These are phyloP conservation scores for Neoscelio sp. DNA, from an alignment of 2,888 invertebrate species.

Conservation along the genomic window DNA sequence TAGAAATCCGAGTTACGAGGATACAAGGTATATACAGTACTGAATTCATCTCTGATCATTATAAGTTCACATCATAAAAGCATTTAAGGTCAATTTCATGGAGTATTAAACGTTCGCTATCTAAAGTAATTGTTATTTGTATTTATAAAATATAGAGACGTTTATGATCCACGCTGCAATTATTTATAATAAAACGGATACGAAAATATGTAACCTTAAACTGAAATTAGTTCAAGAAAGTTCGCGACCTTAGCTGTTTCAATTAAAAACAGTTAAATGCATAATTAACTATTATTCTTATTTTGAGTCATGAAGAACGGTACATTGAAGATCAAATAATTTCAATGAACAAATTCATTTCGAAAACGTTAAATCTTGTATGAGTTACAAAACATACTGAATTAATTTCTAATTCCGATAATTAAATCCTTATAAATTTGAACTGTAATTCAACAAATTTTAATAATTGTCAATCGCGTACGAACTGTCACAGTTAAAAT, in stretches of 20 bases:
- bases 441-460: no score
- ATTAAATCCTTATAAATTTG: no score
- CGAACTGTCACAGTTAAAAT: no score
- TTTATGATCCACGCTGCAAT: conserved; percentile 53
- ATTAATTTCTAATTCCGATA: no score
- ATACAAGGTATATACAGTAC: conserved; percentile 50
- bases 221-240: background rate
- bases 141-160: conserved; percentile 19
- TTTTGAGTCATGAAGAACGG: conserved; percentile 18
- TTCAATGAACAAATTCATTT: conserved; percentile 7
- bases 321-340: conserved; percentile 33
- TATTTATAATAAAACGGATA: conserved; percentile 35
- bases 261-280: conserved; percentile 52
- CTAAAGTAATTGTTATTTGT: conserved; percentile 42
- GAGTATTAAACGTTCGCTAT: conserved; percentile 43
- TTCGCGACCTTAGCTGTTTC: conserved; percentile 35
- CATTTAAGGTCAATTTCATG: conserved; percentile 47
- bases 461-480: no score
- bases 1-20: no score
- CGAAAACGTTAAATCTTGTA: no score
- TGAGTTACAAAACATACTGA: no score
- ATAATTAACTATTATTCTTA: conserved; percentile 36
- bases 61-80: conserved; percentile 49
- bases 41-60: conserved; percentile 41
- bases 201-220: no score